Evolutionary conservation across 2,888 invertebrate genomes (phyloP).

Genomic region (Ophion costatus): DNA sequence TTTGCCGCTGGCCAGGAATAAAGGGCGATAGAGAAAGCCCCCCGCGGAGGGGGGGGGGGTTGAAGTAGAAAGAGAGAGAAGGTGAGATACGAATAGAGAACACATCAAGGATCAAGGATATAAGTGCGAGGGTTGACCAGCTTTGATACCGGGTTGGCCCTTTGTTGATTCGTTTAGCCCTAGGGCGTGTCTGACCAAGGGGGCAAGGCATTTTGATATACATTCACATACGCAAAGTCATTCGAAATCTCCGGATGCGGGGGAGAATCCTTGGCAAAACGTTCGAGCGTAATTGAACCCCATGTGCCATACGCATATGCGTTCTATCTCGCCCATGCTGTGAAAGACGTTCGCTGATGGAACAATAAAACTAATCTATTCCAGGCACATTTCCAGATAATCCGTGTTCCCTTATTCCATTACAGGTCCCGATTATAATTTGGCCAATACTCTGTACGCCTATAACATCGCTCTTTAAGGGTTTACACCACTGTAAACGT

Average conservation of each 20-base stretch:
- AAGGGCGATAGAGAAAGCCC: background rate
- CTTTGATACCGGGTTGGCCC: constrained; percentile 44
- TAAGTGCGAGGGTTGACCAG: constrained; percentile 43
- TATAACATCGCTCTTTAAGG: too few species aligned
- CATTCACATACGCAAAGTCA: background rate
- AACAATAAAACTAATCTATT: constrained; percentile 59
- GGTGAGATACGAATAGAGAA: background rate
- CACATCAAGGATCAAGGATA: constrained; percentile 33
- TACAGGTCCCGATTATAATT: constrained; percentile 19
- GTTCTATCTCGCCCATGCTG: constrained; percentile 2
- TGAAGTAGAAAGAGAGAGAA: background rate
- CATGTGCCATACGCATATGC: background rate
- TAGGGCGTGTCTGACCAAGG: constrained; percentile 56
- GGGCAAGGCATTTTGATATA: constrained; percentile 32
- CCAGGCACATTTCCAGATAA: constrained; percentile 36
- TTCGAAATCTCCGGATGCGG: background rate
- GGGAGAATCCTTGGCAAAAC: constrained; percentile 47
- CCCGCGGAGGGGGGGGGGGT: background rate
- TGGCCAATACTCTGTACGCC: background rate
- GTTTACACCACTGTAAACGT: too few species aligned
- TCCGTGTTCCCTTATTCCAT: constrained; percentile 36
- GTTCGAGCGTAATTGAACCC: constrained; percentile 49
- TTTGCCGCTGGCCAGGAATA: constrained; percentile 36
- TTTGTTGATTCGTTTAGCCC: constrained; percentile 62
- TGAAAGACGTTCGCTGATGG: constrained; percentile 48